phyloP scores from a whole-genome alignment of 2,797 vertebrate genomes.

The Halcyon leucocephala region DNA sequence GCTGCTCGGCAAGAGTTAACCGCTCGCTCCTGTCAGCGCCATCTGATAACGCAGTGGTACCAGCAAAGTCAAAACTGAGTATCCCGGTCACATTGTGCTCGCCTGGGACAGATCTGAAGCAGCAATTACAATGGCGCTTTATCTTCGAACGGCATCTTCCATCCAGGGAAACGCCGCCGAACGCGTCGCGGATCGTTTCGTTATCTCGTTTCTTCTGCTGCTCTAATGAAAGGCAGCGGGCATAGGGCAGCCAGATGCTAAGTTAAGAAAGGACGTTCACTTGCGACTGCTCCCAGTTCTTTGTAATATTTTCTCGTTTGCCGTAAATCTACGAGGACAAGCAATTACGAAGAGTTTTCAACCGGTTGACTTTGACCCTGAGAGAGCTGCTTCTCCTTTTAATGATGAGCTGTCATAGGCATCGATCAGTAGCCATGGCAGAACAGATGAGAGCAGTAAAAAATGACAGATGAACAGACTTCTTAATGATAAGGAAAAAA shows the following conservation, averaged over 20 bases:
- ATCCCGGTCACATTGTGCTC: not conserved
- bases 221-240: not conserved
- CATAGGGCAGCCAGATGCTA: not conserved
- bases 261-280: not conserved
- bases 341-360: not conserved
- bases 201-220: not conserved
- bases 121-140: not conserved
- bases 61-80: not conserved
- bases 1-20: not conserved
- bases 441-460: not conserved
- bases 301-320: not conserved
- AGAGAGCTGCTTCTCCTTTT: not conserved
- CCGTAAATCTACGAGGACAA: not conserved
- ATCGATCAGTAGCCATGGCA: constrained; percentile 1
- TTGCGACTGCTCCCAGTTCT: not conserved
- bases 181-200: not conserved
- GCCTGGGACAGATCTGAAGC: not conserved
- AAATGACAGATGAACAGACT: constrained; percentile 7
- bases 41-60: not conserved
- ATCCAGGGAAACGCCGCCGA: not conserved
- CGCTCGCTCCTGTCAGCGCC: not conserved
- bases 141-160: constrained; percentile 11
- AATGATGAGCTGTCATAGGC: constrained; percentile 14
- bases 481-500: not conserved
- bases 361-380: not conserved